Evolutionary conservation across 2,797 vertebrate species (phyloP), one percentile per base, ranked within the genome.

Genomic region (Typhlichthys eigenmanni): DNA sequence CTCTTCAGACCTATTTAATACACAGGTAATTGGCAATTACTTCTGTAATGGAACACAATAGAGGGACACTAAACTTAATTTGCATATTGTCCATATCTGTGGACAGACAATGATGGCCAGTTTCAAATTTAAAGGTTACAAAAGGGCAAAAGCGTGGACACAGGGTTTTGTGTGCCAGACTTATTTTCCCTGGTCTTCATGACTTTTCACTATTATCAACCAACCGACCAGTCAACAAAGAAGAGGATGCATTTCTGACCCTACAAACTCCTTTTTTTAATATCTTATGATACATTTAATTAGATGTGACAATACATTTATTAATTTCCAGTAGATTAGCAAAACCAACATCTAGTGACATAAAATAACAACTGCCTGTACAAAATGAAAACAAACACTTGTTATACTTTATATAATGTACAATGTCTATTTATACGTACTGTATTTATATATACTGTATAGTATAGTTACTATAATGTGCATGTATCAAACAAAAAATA

Each of bases 91-190:
- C 65, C 6, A 49, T 71, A 53, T 76, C 64, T 62, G 32, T 11
- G 13, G 13, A 60, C 64, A 51, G 72, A 57, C 52, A 59, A 55
- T 64, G 76, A 85, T 81, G 46, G 14, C 78, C 47, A 29, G 53
- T 50, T 68, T 75, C 71, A 67, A 72, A 78, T 73, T 71, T 72
- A 85, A 88, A 89, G 85, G 84, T 87, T 85, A 71, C 73, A 78
- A 86, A 90, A 88, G 85, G 87, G 81, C 79, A 85, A 52, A 78
- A 62, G 50, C 11, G 5, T 60, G 55, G n/a, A 47, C 47, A 45
- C 47, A 45, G 1, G 66, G 68, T 66, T 82, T 78, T 78, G 74
- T 80, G 52, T 2, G 24, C 24, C 24, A 29, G 65, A 59, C 52
- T 68, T 51, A 54, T 77, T 61, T 65, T 29, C 50, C 24, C 13